Evolutionary conservation across 2,113 vertebrate genomes (phyloP).

Genomic region (Carollia perspicillata): DNA sequence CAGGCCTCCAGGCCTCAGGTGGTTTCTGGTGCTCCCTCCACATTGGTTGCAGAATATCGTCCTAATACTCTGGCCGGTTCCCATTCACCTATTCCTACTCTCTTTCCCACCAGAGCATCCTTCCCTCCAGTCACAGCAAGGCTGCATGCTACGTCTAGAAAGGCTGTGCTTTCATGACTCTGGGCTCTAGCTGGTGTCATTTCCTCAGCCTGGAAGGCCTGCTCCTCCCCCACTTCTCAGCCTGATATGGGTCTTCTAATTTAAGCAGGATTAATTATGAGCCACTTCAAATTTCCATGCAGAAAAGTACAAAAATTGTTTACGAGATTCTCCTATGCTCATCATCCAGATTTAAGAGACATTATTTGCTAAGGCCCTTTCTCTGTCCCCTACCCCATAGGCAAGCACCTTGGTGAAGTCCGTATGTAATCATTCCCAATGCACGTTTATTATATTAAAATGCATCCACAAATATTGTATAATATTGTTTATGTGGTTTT

Average conservation of each 20-base stretch:
- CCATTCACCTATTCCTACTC: not conserved
- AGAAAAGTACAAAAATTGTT: not conserved
- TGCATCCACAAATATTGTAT: not conserved
- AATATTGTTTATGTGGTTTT: not conserved
- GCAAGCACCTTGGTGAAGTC: not conserved
- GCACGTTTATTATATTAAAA: not conserved
- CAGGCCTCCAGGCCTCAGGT: not conserved
- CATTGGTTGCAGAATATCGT: not conserved
- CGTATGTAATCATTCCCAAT: not conserved
- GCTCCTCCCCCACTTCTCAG: not conserved
- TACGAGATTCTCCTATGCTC: not conserved
- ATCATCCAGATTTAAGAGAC: not conserved
- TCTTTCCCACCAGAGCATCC: not conserved
- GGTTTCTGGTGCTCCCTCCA: not conserved
- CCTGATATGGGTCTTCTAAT: not conserved
- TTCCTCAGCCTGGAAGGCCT: not conserved
- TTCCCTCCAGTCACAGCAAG: not conserved
- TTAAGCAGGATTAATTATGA: not conserved
- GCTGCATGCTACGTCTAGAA: fast-evolving
- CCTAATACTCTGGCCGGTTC: not conserved
- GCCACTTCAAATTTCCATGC: not conserved
- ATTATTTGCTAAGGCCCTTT: not conserved
- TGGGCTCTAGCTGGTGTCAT: not conserved
- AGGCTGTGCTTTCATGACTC: not conserved
- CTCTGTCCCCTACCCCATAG: not conserved